phyloP scores from a whole-genome alignment of 2,113 vertebrate species.

The Isurus oxyrinchus region DNA sequence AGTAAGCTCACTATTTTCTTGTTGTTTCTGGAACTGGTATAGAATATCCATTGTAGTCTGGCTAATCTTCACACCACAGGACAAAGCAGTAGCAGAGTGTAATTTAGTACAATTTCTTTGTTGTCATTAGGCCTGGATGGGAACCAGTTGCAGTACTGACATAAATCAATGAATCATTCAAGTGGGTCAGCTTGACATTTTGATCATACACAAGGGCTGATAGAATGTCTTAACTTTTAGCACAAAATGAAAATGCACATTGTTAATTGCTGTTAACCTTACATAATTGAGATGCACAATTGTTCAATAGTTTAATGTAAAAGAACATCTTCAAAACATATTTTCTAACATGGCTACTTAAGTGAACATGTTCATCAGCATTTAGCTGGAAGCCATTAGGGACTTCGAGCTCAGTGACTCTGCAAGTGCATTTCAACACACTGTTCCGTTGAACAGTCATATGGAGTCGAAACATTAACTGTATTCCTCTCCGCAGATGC shows the following conservation, averaged over 20 bases:
- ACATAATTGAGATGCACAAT: neutral
- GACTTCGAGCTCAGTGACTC: neutral
- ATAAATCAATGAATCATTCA: neutral
- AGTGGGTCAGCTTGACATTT: neutral
- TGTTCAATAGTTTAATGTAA: neutral
- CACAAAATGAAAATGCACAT: neutral
- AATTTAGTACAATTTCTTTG: neutral
- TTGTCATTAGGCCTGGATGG: neutral
- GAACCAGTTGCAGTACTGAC: neutral
- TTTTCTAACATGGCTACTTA: neutral
- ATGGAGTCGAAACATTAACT: too few relatives aligned
- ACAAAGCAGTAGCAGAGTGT: neutral
- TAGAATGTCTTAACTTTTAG: neutral
- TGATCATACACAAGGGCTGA: neutral
- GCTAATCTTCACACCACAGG: neutral
- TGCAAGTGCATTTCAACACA: neutral
- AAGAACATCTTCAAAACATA: neutral
- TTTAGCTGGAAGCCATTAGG: neutral
- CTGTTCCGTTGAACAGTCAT: too few relatives aligned
- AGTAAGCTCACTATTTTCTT: neutral
- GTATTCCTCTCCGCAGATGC: too few relatives aligned
- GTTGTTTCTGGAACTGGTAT: neutral
- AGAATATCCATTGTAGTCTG: neutral
- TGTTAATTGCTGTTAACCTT: neutral
- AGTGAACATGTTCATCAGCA: neutral